Conservation (phyloP, 2,797 vertebrate genomes). For the Diceros bicornis region DNA sequence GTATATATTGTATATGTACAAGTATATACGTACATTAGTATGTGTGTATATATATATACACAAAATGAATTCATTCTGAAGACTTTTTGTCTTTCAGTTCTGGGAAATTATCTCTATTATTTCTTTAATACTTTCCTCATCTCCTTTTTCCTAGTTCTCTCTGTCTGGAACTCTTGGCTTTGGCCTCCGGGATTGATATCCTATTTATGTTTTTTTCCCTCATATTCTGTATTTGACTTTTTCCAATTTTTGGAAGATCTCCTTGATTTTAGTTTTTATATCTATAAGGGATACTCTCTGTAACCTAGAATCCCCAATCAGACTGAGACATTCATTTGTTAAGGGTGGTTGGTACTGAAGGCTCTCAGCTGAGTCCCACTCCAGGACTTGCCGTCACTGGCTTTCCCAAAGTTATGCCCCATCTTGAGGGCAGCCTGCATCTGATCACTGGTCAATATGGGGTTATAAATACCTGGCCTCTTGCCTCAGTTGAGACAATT, state of each 20-base stretch:
- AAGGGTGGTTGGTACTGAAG: background rate
- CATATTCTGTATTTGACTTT: background rate
- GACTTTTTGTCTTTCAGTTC: background rate
- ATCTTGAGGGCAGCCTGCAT: background rate
- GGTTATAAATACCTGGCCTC: accelerated
- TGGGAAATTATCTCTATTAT: background rate
- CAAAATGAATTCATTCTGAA: background rate
- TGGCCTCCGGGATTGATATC: background rate
- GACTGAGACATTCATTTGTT: background rate
- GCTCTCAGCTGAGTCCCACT: background rate
- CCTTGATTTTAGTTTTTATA: background rate
- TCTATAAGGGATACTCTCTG: background rate
- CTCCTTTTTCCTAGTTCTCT: background rate
- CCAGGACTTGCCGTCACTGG: background rate
- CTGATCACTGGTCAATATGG: background rate
- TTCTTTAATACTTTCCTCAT: background rate
- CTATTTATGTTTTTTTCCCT: background rate
- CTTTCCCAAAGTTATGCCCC: background rate
- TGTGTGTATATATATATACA: too few relatives aligned
- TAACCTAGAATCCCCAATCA: too few relatives aligned
- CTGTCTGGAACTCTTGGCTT: background rate
- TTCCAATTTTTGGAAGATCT: background rate
- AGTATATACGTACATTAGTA: background rate
- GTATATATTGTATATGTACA: background rate
- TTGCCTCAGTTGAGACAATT: background rate